Percentiles rank a stretch among this genome's conserved stretches.
phyloP scores from a whole-genome alignment of 2,797 vertebrate genomes.

The Eremophila alpestris region DNA sequence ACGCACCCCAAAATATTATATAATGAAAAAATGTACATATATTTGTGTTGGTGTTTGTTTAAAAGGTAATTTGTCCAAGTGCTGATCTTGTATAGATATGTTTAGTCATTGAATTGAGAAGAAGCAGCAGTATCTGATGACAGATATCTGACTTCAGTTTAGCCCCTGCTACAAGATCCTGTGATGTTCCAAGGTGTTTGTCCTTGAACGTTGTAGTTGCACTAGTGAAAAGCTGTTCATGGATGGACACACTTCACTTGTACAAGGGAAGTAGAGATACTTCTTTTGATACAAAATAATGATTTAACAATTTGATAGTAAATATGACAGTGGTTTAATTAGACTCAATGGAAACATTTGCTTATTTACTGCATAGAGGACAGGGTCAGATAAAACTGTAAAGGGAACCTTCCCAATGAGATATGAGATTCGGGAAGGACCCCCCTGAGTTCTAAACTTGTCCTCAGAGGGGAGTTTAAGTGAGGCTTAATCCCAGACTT shows the following conservation, averaged over 20 bases:
- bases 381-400: not conserved
- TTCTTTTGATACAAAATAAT: not conserved
- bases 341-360: not conserved
- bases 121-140: not conserved
- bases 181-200: not conserved
- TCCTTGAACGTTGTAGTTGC: not conserved
- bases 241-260: fast-evolving
- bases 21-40: not conserved
- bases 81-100: not conserved
- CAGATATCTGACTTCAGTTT: not conserved
- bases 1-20: too few species aligned
- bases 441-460: not conserved
- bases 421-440: not conserved
- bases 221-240: not conserved
- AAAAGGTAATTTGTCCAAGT: not conserved
- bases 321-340: not conserved
- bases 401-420: not conserved
- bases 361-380: not conserved
- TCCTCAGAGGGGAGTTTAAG: not conserved
- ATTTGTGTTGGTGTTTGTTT: not conserved
- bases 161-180: not conserved
- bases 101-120: not conserved
- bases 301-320: not conserved
- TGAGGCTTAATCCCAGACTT: not conserved
- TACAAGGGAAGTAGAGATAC: not conserved